Evolutionary conservation across 2,113 vertebrate species (phyloP).

Genomic region (Corythoichthys haematopterus): DNA sequence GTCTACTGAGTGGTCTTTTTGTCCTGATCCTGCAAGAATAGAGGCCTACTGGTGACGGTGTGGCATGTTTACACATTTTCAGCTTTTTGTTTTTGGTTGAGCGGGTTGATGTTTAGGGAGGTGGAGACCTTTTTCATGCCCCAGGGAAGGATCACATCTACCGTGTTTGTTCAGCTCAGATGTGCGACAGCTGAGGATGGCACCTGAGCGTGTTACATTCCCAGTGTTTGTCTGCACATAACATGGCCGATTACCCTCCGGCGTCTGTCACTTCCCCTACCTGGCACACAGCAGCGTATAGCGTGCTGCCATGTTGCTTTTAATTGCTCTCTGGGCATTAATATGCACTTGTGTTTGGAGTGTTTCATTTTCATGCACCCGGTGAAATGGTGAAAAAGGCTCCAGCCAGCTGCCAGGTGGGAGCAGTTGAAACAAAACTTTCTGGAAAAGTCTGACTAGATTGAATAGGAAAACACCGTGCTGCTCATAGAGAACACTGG

Average conservation of each 20-base stretch:
- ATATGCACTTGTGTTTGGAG: constrained; percentile 58
- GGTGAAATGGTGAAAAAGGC: constrained; percentile 50
- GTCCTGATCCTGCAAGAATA: constrained; percentile 2
- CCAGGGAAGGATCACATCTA: constrained; percentile 4
- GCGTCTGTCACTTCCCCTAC: constrained; percentile 55
- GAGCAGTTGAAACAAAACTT: constrained; percentile 54
- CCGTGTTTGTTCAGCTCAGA: constrained; percentile 72
- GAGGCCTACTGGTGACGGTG: constrained; percentile 1
- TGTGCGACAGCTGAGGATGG: constrained; percentile 71
- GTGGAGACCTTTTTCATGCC: neutral
- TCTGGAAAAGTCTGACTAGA: constrained; percentile 25
- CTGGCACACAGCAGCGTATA: constrained; percentile 48
- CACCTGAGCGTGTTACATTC: constrained; percentile 69
- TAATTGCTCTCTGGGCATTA: constrained; percentile 65
- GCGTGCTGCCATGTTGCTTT: constrained; percentile 39
- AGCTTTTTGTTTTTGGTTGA: constrained; percentile 1
- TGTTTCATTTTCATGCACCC: constrained; percentile 58
- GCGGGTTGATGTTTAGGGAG: constrained; percentile 4
- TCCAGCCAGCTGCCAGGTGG: constrained; percentile 33
- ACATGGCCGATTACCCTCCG: constrained; percentile 70
- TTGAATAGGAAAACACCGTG: constrained; percentile 23
- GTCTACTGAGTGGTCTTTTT: constrained; percentile 11
- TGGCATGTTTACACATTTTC: neutral
- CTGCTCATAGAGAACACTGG: constrained; percentile 39
- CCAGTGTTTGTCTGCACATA: constrained; percentile 45